phyloP scores from a whole-genome alignment of 2,888 invertebrate genomes.

The Pinctada fucata region DNA sequence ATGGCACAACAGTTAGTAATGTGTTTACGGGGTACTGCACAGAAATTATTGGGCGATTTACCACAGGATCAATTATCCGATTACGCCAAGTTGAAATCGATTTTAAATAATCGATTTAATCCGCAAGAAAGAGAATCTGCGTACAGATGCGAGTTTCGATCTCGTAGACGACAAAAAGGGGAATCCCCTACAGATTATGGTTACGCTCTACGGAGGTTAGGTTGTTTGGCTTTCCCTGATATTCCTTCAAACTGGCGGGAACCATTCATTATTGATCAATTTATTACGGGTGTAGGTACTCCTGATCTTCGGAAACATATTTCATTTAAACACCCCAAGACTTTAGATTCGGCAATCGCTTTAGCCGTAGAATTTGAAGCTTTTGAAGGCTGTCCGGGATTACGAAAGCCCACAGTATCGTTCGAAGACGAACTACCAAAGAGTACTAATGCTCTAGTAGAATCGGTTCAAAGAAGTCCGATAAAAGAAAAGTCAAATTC shows the following conservation, averaged over 20 bases:
- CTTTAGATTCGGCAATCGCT: conserved; percentile 22
- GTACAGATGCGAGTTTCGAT: conserved; percentile 19
- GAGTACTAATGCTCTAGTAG: background rate
- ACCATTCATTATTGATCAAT: conserved; percentile 16
- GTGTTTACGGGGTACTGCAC: background rate
- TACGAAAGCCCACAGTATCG: background rate
- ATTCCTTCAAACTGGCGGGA: conserved; percentile 1
- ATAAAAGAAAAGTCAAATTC: no score
- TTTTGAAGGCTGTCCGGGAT: background rate
- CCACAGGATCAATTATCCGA: background rate
- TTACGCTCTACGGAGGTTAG: conserved; percentile 20
- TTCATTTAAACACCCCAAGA: conserved; percentile 17
- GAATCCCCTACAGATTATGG: conserved; percentile 23
- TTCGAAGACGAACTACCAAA: no score
- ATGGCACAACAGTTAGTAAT: conserved; percentile 23
- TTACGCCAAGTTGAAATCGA: conserved; percentile 2
- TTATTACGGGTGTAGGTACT: conserved; percentile 12
- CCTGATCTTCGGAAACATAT: conserved; percentile 15
- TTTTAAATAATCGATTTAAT: conserved; percentile 19
- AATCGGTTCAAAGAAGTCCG: no score
- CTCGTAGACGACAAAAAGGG: conserved; percentile 18
- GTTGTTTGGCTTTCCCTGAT: conserved; percentile 23
- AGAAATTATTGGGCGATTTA: background rate
- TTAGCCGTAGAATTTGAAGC: conserved; percentile 28
- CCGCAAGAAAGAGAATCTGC: conserved; percentile 20